Evolutionary conservation across 2,113 vertebrate species (phyloP).

Genomic region (Cyphomyrus plagiostoma): DNA sequence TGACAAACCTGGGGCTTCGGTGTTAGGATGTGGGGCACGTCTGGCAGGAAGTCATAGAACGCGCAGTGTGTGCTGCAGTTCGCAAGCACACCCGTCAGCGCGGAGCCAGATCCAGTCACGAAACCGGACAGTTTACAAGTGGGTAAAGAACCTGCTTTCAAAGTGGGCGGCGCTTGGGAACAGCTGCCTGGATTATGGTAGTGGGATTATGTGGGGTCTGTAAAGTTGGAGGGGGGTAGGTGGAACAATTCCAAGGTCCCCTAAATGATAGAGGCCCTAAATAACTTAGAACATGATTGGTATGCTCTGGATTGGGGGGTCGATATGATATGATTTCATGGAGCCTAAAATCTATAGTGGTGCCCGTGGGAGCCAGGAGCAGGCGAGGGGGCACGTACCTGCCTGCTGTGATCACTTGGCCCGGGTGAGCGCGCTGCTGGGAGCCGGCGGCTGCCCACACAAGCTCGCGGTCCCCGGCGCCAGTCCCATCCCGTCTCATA

Average conservation of each 20-base stretch:
- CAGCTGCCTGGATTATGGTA: neutral
- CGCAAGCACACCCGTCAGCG: neutral
- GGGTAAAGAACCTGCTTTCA: neutral
- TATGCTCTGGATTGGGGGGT: neutral
- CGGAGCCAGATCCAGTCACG: neutral
- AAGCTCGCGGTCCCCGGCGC: neutral
- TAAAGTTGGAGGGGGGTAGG: neutral
- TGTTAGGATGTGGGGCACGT: neutral
- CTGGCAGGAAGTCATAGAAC: neutral
- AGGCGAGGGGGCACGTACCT: neutral
- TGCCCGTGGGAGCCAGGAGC: neutral
- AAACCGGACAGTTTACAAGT: neutral
- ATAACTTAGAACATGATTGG: neutral
- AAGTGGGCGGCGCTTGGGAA: neutral
- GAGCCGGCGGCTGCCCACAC: neutral
- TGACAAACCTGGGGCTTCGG: neutral
- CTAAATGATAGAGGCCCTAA: neutral
- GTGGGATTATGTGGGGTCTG: neutral
- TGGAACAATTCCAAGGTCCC: neutral
- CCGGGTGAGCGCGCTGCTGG: neutral
- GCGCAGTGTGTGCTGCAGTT: neutral
- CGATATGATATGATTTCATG: neutral
- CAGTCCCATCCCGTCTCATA: conserved; percentile 31
- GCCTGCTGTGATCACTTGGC: neutral
- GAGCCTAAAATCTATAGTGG: neutral